Evolutionary conservation across 1,140 invertebrate genomes (phyloP).

Genomic region (Phthorimaea operculella): DNA sequence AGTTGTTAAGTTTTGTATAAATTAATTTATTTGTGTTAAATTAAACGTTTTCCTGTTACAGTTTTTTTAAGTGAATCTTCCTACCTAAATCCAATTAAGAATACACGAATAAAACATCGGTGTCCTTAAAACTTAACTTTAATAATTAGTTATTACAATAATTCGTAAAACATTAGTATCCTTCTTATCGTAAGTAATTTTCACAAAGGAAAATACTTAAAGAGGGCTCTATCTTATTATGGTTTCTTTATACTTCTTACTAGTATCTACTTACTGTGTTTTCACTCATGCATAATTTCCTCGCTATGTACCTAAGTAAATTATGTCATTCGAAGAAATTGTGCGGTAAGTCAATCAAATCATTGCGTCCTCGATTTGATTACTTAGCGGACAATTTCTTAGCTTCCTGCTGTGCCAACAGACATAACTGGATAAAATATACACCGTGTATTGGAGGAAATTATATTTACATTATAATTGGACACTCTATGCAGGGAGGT

Average conservation of each 20-base stretch:
- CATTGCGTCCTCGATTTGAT: slow-evolving; percentile 45
- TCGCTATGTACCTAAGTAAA: too few relatives aligned
- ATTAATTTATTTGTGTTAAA: slow-evolving; percentile 1
- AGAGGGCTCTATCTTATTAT: slow-evolving; percentile 7
- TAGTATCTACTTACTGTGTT: slow-evolving; percentile 25
- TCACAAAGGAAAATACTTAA: slow-evolving; percentile 22
- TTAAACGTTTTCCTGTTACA: not conserved
- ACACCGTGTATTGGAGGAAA: too few relatives aligned
- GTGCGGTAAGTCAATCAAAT: slow-evolving; percentile 31
- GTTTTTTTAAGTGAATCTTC: too few relatives aligned
- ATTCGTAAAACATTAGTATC: too few relatives aligned
- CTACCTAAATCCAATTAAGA: too few relatives aligned
- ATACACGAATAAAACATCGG: too few relatives aligned
- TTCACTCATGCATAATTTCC: slow-evolving; percentile 25
- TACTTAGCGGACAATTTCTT: slow-evolving; percentile 28
- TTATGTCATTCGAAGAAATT: slow-evolving; percentile 16
- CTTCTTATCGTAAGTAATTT: not conserved
- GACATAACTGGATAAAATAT: too few relatives aligned
- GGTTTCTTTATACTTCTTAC: too few relatives aligned
- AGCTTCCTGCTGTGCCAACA: not conserved
- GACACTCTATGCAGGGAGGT: too few relatives aligned
- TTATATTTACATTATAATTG: too few relatives aligned
- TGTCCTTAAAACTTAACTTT: too few relatives aligned
- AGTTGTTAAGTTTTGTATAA: not conserved
- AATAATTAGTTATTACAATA: too few relatives aligned